phyloP scores from a whole-genome alignment of 2,113 vertebrate species.

The Triplophysa rosa region DNA sequence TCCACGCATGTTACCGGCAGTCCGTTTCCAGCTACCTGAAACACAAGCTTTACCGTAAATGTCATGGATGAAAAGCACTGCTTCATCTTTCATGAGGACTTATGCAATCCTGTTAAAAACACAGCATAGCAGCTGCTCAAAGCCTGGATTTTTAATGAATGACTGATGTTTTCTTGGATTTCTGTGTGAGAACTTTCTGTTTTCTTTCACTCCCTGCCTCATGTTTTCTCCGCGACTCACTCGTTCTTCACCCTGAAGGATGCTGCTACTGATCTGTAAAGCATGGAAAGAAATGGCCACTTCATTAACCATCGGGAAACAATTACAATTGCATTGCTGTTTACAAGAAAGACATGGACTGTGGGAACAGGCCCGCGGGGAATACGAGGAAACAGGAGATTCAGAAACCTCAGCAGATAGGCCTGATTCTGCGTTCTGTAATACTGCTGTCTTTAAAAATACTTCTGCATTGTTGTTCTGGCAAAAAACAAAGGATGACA shows the following conservation, averaged over 20 bases:
- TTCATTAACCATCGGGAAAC: conserved; percentile 49
- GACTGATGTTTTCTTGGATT: conserved; percentile 52
- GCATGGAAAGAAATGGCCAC: conserved; percentile 30
- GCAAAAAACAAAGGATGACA: not conserved
- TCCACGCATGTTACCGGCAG: not conserved
- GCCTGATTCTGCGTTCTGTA: not conserved
- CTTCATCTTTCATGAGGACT: not conserved
- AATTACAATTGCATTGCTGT: conserved; percentile 34
- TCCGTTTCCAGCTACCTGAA: conserved; percentile 3
- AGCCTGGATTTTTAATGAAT: conserved; percentile 36
- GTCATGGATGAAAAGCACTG: not conserved
- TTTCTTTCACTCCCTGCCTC: conserved; percentile 18
- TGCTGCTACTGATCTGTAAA: conserved; percentile 40
- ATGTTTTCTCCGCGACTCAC: conserved; percentile 11
- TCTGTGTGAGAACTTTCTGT: conserved; percentile 34
- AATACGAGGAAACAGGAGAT: conserved; percentile 4
- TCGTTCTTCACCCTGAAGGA: conserved; percentile 21
- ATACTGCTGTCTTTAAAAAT: conserved; percentile 6
- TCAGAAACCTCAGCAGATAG: conserved; percentile 26
- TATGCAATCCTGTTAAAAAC: conserved; percentile 9
- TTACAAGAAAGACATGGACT: conserved; percentile 35
- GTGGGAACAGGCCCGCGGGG: conserved; percentile 34
- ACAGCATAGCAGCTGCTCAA: conserved; percentile 28
- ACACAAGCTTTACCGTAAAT: not conserved
- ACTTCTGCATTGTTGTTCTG: not conserved